A percentile compares a stretch with the other conserved stretches of the same genome.
These are phyloP conservation scores for Synchiropus splendidus DNA, from an alignment of 2,113 vertebrate species.

Conservation along the genomic window DNA sequence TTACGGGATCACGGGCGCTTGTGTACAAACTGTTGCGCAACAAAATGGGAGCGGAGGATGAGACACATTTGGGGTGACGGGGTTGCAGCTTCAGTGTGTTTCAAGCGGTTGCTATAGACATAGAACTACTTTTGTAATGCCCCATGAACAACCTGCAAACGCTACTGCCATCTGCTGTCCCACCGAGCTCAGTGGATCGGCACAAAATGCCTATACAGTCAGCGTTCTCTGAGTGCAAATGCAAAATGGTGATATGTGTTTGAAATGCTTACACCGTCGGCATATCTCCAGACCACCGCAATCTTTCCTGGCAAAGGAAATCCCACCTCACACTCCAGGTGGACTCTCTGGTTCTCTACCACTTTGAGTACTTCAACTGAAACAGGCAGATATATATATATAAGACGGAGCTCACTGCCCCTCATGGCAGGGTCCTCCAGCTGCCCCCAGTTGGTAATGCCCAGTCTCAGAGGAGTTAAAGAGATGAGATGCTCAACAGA, in stretches of 20 bases:
- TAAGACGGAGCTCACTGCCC: conserved; percentile 21
- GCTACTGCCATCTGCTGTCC: not conserved
- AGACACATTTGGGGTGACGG: too few species aligned
- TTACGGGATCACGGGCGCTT: too few species aligned
- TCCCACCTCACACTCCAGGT: conserved; percentile 48
- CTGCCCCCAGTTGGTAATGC: conserved; percentile 39
- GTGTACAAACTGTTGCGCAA: too few species aligned
- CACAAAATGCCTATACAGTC: not conserved
- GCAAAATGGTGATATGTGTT: not conserved
- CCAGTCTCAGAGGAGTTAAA: conserved; percentile 48
- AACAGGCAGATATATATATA: conserved; percentile 20
- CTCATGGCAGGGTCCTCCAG: conserved; percentile 26
- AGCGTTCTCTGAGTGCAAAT: not conserved
- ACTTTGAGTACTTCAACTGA: conserved; percentile 51
- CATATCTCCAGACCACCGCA: conserved; percentile 56
- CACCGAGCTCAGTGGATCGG: not conserved
- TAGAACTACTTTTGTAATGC: too few species aligned
- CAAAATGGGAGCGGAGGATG: too few species aligned
- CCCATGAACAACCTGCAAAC: not conserved
- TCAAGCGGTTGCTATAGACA: not conserved
- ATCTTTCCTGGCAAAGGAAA: conserved; percentile 50
- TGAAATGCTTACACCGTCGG: conserved; percentile 34
- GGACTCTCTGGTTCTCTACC: conserved; percentile 46
- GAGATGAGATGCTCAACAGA: conserved; percentile 53
- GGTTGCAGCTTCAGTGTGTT: not conserved